phyloP scores from a whole-genome alignment of 2,888 invertebrate species.

The Mechanitis mazaeus region DNA sequence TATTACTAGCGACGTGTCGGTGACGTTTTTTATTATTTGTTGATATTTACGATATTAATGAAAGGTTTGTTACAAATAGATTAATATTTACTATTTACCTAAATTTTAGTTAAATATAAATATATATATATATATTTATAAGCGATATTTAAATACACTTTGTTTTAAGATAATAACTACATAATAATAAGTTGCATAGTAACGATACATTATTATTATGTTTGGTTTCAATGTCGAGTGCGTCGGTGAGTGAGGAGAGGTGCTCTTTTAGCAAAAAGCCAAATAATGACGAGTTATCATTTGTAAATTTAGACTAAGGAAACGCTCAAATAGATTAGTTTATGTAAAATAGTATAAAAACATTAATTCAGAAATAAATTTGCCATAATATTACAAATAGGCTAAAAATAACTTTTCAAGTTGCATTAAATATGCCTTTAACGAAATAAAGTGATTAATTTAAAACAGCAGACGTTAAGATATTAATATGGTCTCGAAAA shows the following conservation, averaged over 20 bases:
- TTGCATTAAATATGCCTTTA: not conserved
- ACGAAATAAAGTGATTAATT: not conserved
- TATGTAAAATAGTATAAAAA: conserved; percentile 16
- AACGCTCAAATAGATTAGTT: conserved; percentile 40
- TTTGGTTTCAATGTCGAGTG: no score
- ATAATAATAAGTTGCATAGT: no score
- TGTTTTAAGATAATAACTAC: no score
- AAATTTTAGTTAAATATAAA: not conserved
- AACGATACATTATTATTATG: no score
- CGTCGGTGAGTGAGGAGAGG: no score
- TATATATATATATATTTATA: not conserved
- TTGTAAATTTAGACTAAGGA: conserved; percentile 44
- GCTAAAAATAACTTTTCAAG: not conserved
- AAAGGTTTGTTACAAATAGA: conserved; percentile 5
- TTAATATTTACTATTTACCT: conserved; percentile 4
- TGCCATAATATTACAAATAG: conserved; percentile 1
- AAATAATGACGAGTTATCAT: conserved; percentile 52
- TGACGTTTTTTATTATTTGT: not conserved
- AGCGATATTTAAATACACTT: no score
- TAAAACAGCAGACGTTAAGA: no score
- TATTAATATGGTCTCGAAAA: no score
- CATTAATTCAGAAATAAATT: not conserved
- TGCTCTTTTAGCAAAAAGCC: conserved; percentile 43
- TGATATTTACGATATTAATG: conserved; percentile 4
- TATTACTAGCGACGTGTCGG: no score